Evolutionary conservation across 2,888 invertebrate genomes (phyloP).

Genomic region (Hyppa rectilinea): DNA sequence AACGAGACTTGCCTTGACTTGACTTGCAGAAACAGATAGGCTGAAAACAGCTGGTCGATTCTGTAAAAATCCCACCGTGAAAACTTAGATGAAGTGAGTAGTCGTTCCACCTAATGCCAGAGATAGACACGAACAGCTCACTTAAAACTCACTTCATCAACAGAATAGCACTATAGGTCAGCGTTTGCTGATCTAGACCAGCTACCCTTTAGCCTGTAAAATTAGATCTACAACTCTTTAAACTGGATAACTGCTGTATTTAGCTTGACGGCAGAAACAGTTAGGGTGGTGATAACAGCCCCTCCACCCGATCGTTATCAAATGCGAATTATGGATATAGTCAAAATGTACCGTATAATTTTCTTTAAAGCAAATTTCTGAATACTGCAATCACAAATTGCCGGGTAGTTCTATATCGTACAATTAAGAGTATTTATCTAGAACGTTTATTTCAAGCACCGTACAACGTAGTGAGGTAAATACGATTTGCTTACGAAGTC

Average conservation of each 20-base stretch:
- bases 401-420: not conserved
- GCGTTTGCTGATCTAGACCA: too few species aligned
- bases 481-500: constrained; percentile 43
- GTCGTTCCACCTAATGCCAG: too few species aligned
- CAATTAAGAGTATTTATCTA: constrained; percentile 28
- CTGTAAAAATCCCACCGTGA: too few species aligned
- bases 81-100: too few species aligned
- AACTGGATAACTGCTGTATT: not conserved
- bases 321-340: not conserved
- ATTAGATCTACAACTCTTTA: too few species aligned
- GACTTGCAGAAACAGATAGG: too few species aligned
- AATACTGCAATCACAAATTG: constrained; percentile 19
- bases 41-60: too few species aligned
- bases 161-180: too few species aligned
- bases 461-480: constrained; percentile 29
- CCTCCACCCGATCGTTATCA: not conserved
- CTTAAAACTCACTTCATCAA: too few species aligned
- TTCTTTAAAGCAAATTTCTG: constrained; percentile 11
- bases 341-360: not conserved
- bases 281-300: not conserved
- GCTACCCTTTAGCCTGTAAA: too few species aligned
- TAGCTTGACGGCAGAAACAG: not conserved
- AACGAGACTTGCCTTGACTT: too few species aligned
- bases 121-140: too few species aligned
- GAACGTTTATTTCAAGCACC: constrained; percentile 28